Percentiles rank a stretch among this genome's conserved stretches.
These are phyloP conservation scores for Elysia crispata DNA, from an alignment of 2,888 invertebrate species.

Conservation along the genomic window DNA sequence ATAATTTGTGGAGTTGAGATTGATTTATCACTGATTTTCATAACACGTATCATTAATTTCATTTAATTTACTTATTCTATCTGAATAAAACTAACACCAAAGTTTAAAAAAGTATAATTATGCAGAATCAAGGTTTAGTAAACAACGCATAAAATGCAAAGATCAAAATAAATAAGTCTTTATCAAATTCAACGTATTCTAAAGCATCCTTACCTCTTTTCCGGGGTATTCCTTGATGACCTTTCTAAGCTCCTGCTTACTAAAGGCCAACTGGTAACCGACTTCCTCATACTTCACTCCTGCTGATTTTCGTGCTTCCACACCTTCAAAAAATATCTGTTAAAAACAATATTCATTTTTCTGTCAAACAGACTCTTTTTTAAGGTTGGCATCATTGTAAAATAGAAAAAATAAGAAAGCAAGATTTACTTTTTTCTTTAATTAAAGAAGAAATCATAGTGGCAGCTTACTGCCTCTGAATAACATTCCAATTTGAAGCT, in stretches of 20 bases:
- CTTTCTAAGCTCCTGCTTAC: slow-evolving; percentile 96
- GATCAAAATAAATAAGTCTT: not conserved
- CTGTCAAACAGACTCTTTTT: too few species aligned
- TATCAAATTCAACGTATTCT: too few species aligned
- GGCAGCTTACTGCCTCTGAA: too few species aligned
- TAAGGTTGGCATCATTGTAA: too few species aligned
- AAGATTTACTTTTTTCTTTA: too few species aligned
- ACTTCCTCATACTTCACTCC: slow-evolving; percentile 98
- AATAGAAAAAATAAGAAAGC: too few species aligned
- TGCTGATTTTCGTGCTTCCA: slow-evolving; percentile 92
- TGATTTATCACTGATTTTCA: too few species aligned
- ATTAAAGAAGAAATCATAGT: too few species aligned
- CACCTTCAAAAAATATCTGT: slow-evolving; percentile 97
- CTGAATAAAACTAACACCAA: not conserved
- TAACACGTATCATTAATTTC: too few species aligned
- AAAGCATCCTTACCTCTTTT: slow-evolving; percentile 84
- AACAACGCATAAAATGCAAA: not conserved
- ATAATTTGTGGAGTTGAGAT: too few species aligned
- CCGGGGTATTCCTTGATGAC: slow-evolving; percentile 96
- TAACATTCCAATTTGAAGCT: too few species aligned
- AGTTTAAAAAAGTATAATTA: not conserved
- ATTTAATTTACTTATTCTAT: too few species aligned
- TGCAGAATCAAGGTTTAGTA: not conserved
- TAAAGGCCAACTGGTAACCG: slow-evolving; percentile 97
- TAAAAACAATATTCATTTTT: slow-evolving; percentile 65